Evolutionary conservation across 2,888 invertebrate genomes (phyloP).

Genomic region (Protonemura montana): DNA sequence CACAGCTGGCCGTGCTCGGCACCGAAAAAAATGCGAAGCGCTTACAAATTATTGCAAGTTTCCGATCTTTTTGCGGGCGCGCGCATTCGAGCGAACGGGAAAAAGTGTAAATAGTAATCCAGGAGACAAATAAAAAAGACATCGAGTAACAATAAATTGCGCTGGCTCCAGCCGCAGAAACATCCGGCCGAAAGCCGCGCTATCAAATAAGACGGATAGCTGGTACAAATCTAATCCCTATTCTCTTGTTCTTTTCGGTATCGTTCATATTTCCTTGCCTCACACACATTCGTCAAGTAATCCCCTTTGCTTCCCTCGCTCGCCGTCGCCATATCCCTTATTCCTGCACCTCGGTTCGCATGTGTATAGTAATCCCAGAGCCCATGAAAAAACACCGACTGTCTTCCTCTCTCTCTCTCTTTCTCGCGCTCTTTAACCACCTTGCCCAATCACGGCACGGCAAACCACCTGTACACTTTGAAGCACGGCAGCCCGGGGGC

Average conservation of each 20-base stretch:
- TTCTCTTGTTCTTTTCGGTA: conserved; percentile 25
- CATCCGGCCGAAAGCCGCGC: conserved; percentile 29
- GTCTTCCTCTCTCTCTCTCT: neutral
- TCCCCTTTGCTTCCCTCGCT: conserved; percentile 18
- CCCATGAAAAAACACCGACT: neutral
- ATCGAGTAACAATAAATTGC: conserved; percentile 7
- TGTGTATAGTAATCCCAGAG: neutral
- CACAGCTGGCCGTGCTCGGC: neutral
- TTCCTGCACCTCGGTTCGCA: neutral
- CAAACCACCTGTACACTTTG: conserved; percentile 34
- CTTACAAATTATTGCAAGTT: conserved; percentile 4
- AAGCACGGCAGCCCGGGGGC: neutral
- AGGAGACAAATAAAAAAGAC: conserved; percentile 12
- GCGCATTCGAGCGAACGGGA: neutral
- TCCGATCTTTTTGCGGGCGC: neutral
- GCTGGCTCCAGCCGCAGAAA: neutral
- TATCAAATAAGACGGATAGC: conserved; percentile 40
- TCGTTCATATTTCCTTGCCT: conserved; percentile 38
- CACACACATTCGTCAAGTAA: conserved; percentile 38
- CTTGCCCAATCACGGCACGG: conserved; percentile 3
- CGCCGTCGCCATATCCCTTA: neutral
- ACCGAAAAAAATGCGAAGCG: neutral
- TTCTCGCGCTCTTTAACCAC: neutral
- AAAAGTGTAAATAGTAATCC: conserved; percentile 1
- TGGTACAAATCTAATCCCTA: conserved; percentile 30